phyloP scores from a whole-genome alignment of 2,797 vertebrate genomes.

The Hephaestus fuliginosus region DNA sequence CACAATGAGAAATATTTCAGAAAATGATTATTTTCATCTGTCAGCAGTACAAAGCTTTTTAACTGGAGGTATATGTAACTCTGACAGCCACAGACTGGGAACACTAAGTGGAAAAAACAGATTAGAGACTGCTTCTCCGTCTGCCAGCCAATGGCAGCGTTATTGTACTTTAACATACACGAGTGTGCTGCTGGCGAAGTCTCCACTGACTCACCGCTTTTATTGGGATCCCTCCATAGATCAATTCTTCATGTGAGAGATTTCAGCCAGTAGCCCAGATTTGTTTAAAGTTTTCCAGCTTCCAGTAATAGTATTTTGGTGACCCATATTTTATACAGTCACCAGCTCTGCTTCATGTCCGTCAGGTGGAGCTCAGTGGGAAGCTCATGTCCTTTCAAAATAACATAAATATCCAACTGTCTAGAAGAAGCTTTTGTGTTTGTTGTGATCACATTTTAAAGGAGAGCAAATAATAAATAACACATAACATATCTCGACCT shows the following conservation, averaged over 20 bases:
- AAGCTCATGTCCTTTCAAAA: constrained; percentile 36
- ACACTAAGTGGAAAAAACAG: constrained; percentile 50
- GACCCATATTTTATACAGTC: constrained; percentile 47
- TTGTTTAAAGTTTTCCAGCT: constrained; percentile 49
- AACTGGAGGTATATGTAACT: not conserved
- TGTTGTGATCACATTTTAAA: constrained; percentile 6
- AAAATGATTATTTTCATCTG: not conserved
- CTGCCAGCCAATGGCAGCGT: constrained; percentile 12
- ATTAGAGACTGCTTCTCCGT: constrained; percentile 41
- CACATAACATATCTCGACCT: not conserved
- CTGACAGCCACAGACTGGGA: constrained; percentile 29
- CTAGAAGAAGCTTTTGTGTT: constrained; percentile 21
- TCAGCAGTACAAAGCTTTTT: not conserved
- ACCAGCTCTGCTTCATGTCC: constrained; percentile 23
- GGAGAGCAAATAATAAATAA: not conserved
- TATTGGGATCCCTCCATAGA: constrained; percentile 46
- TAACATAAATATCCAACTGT: constrained; percentile 24
- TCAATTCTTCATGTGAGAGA: constrained; percentile 43
- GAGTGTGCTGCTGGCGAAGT: constrained; percentile 33
- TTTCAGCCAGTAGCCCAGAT: constrained; percentile 25
- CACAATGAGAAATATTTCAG: constrained; percentile 4
- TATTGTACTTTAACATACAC: constrained; percentile 20
- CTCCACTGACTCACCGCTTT: constrained; percentile 61
- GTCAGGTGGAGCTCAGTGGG: constrained; percentile 16
- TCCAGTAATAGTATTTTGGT: constrained; percentile 40